phyloP scores from a whole-genome alignment of 2,797 vertebrate species.

The Galagoides demidoff region DNA sequence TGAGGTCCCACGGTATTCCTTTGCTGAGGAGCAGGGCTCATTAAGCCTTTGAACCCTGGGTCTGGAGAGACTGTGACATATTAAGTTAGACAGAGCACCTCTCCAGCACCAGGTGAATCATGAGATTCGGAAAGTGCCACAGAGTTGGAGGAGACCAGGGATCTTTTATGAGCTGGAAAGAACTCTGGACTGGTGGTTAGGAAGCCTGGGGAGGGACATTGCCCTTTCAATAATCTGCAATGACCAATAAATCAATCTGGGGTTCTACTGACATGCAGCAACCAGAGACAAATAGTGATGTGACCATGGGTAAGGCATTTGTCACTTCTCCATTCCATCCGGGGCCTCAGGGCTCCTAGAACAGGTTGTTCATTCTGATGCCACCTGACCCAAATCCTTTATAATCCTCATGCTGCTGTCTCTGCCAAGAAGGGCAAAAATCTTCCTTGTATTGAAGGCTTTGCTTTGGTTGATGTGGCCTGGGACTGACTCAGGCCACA shows the following conservation, averaged over 20 bases:
- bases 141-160: neutral
- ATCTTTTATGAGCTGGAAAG: neutral
- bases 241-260: neutral
- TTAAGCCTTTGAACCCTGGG: neutral
- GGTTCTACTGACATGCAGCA: neutral
- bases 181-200: neutral
- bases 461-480: slow-evolving; percentile 61
- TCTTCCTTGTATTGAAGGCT: neutral
- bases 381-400: neutral
- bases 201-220: neutral
- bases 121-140: neutral
- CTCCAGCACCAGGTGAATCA: neutral
- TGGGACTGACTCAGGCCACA: neutral
- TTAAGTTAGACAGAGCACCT: neutral
- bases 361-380: neutral
- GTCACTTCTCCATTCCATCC: neutral
- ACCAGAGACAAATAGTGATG: neutral
- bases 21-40: neutral
- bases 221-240: neutral
- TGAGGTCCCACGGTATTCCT: neutral
- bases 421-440: slow-evolving; percentile 23
- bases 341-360: neutral
- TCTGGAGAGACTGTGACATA: neutral
- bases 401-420: neutral
- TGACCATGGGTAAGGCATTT: neutral